Evolutionary conservation across 1,140 invertebrate genomes (phyloP).

Genomic region (Drosophila sproati): DNA sequence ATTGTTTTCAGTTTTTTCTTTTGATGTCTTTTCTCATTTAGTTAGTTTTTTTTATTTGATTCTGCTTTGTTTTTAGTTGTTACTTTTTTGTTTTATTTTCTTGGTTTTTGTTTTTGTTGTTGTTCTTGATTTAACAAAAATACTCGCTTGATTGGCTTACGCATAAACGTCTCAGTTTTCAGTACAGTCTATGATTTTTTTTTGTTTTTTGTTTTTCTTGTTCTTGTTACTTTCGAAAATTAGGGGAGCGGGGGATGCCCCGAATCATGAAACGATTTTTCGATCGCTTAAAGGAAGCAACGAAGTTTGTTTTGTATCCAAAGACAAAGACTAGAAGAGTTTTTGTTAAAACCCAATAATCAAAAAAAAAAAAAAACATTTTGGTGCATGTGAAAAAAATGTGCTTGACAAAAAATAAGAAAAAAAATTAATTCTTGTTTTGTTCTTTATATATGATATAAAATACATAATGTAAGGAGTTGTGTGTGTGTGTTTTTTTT

Average conservation of each 20-base stretch:
- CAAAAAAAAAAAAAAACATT: conserved; percentile 1
- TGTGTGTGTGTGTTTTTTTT: conserved; percentile 6
- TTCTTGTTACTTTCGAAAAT: conserved; percentile 11
- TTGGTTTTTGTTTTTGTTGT: background rate
- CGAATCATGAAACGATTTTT: background rate
- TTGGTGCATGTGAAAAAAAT: no score
- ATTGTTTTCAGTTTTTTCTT: conserved; percentile 46
- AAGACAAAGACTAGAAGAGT: conserved; percentile 62
- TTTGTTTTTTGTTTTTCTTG: conserved; percentile 13
- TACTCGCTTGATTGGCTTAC: conserved; percentile 61
- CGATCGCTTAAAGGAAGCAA: conserved; percentile 30
- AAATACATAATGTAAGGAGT: conserved; percentile 34
- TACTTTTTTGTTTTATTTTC: conserved; percentile 20
- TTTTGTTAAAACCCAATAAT: conserved; percentile 6
- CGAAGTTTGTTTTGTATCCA: conserved; percentile 15
- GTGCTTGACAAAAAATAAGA: conserved; percentile 22
- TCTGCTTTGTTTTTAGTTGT: conserved; percentile 46
- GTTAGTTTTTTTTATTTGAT: conserved; percentile 40
- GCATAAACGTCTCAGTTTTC: conserved; percentile 44
- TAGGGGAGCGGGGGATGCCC: background rate
- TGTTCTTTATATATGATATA: conserved; percentile 36
- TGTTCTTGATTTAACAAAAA: conserved; percentile 27
- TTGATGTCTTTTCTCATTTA: conserved; percentile 42
- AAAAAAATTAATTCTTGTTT: background rate
- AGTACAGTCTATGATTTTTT: conserved; percentile 55